phyloP scores from a whole-genome alignment of 2,797 vertebrate species.

The Miichthys miiuy region DNA sequence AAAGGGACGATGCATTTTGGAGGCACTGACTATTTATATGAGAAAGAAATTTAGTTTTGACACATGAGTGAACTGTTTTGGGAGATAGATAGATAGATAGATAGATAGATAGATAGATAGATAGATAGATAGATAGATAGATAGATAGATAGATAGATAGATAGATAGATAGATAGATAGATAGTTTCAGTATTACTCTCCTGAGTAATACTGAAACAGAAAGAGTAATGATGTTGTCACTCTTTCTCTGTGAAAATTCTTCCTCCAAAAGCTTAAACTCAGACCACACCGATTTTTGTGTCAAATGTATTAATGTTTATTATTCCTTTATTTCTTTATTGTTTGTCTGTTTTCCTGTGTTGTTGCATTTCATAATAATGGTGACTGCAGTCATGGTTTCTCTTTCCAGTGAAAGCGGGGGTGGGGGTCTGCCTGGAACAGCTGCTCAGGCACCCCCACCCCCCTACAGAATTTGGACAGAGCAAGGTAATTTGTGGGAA shows the following conservation, averaged over 20 bases:
- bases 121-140: neutral
- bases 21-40: no score
- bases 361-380: neutral
- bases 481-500: constrained; percentile 15
- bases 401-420: constrained; percentile 48
- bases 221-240: neutral
- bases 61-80: no score
- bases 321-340: neutral
- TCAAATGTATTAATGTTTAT: neutral
- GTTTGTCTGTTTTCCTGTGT: neutral
- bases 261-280: neutral
- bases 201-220: constrained; percentile 69
- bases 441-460: neutral
- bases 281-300: neutral
- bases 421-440: constrained; percentile 27
- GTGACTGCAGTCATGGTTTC: constrained; percentile 26
- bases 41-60: no score
- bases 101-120: no score
- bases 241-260: neutral
- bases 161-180: neutral
- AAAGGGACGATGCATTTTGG: no score
- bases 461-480: neutral
- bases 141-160: constrained; percentile 1
- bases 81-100: no score
- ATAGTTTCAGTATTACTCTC: no score